A percentile compares a stretch with the other conserved stretches of the same genome.
These are phyloP conservation scores for Chalcis sispes DNA, from an alignment of 2,888 invertebrate genomes.

Conservation along the genomic window DNA sequence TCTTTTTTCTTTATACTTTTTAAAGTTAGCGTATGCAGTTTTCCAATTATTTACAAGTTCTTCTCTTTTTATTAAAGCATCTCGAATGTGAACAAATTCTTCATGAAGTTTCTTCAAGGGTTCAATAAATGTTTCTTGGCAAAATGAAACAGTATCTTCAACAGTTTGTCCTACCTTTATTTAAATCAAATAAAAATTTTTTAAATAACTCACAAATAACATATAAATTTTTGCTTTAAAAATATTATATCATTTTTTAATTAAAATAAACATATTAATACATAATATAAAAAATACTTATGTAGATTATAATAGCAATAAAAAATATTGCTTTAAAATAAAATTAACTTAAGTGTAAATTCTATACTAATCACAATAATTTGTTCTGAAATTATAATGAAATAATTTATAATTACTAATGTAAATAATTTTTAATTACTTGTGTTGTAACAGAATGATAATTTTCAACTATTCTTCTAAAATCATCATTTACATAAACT, in stretches of 20 bases:
- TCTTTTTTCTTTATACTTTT: conserved; percentile 74
- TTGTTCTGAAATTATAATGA: too few species aligned
- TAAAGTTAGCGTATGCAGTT: conserved; percentile 67
- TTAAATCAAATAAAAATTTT: conserved; percentile 18
- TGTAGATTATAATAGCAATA: not conserved
- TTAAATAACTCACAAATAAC: not conserved
- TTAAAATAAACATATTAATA: not conserved
- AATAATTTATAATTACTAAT: too few species aligned
- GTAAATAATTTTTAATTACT: conserved; percentile 59
- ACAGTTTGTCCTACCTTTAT: conserved; percentile 70
- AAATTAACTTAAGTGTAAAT: not conserved
- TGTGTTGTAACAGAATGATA: conserved; percentile 76
- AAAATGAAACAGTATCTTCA: conserved; percentile 67
- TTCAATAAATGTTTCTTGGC: conserved; percentile 74
- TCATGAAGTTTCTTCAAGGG: conserved; percentile 74
- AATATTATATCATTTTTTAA: too few species aligned
- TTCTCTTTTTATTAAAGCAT: conserved; percentile 72
- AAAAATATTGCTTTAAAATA: not conserved
- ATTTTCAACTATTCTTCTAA: conserved; percentile 74
- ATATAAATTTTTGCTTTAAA: not conserved
- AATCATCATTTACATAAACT: conserved; percentile 74
- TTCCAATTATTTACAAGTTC: conserved; percentile 72
- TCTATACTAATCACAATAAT: too few species aligned
- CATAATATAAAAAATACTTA: not conserved
- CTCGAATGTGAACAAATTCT: conserved; percentile 70